These are phyloP conservation scores for Patagioenas fasciata DNA, from an alignment of 2,113 vertebrate genomes.

Conservation along the genomic window DNA sequence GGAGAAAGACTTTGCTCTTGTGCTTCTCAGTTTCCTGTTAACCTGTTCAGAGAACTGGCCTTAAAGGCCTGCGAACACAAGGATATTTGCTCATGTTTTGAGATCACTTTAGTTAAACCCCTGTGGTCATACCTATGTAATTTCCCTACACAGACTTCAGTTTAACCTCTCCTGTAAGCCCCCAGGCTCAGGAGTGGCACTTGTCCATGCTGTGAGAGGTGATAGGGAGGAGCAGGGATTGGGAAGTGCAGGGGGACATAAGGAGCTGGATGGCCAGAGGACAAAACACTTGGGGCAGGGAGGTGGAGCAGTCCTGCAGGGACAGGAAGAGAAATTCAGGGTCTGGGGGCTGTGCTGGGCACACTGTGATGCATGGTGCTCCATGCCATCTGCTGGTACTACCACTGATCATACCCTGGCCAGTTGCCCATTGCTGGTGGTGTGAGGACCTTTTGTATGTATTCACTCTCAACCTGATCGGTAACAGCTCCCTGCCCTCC, in stretches of 20 bases:
- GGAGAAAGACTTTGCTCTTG: not conserved
- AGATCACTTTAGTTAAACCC: not conserved
- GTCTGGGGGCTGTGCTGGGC: not conserved
- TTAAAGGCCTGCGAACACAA: not conserved
- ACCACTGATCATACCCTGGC: not conserved
- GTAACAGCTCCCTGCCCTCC: not conserved
- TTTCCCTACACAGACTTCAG: not conserved
- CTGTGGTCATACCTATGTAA: not conserved
- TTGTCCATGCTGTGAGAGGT: not conserved
- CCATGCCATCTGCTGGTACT: not conserved
- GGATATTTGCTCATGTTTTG: fast-evolving
- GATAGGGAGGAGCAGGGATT: not conserved
- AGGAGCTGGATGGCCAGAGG: not conserved
- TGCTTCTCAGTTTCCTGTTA: not conserved
- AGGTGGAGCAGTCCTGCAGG: not conserved
- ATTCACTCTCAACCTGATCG: not conserved
- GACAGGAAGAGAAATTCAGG: not conserved
- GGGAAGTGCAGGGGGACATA: not conserved
- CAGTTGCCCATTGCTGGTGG: fast-evolving
- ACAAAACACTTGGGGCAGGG: too few relatives aligned
- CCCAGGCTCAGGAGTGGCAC: not conserved
- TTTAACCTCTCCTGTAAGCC: not conserved
- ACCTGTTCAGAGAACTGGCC: not conserved
- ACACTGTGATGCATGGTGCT: not conserved
- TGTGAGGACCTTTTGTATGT: not conserved